Evolutionary conservation across 1,140 invertebrate genomes (phyloP).

Genomic region (Probaryconus sp.): DNA sequence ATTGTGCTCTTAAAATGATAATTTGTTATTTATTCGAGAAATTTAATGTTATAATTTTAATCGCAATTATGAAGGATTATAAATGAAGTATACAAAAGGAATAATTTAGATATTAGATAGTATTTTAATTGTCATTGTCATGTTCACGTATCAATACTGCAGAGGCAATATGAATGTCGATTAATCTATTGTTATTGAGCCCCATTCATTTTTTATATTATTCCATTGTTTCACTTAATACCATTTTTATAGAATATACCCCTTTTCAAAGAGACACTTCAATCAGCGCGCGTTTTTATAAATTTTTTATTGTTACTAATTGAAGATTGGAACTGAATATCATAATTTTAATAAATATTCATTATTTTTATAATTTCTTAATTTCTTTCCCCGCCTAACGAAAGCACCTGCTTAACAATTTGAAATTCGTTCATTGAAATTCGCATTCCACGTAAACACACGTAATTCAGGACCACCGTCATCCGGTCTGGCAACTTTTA

Average conservation of each 20-base stretch:
- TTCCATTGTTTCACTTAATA: constrained; percentile 26
- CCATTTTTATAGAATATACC: constrained; percentile 10
- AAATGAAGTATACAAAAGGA: too few species aligned
- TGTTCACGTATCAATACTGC: too few species aligned
- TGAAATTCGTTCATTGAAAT: constrained; percentile 43
- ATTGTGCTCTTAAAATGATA: too few species aligned
- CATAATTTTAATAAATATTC: too few species aligned
- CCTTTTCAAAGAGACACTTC: constrained; percentile 2
- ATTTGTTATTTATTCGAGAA: too few species aligned
- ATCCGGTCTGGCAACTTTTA: constrained; percentile 35
- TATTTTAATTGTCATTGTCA: too few species aligned
- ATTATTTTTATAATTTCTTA: constrained; percentile 31
- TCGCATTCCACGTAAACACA: constrained; percentile 29
- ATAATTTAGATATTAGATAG: too few species aligned
- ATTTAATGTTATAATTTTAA: too few species aligned
- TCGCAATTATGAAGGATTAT: too few species aligned
- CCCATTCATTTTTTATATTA: constrained; percentile 19
- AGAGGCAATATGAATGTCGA: constrained; percentile 32
- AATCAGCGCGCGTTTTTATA: constrained; percentile 1
- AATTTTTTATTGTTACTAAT: constrained; percentile 10
- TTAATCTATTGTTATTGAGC: constrained; percentile 26
- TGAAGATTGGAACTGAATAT: too few species aligned
- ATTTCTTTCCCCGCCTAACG: constrained; percentile 31
- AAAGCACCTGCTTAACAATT: constrained; percentile 52
- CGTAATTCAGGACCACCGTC: constrained; percentile 21